These are phyloP conservation scores for Ficedula albicollis DNA, from an alignment of 2,797 vertebrate species.

Conservation along the genomic window DNA sequence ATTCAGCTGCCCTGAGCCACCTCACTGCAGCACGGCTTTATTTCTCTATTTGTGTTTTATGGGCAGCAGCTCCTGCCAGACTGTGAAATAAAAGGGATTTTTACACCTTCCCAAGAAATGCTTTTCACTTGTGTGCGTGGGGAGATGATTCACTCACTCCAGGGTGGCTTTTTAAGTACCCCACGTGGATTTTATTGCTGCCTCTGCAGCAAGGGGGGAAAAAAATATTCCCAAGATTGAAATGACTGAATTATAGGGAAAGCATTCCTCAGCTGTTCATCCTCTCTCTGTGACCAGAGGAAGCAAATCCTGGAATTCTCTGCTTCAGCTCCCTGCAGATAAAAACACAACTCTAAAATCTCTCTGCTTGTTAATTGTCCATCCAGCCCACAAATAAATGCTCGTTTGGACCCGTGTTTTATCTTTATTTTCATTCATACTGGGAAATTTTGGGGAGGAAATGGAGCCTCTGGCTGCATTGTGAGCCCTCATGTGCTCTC, in stretches of 20 bases:
- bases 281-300: neutral
- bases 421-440: neutral
- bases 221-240: neutral
- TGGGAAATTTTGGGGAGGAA: neutral
- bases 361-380: neutral
- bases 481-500: neutral
- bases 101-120: neutral
- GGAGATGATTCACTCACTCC: neutral
- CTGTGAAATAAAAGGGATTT: neutral
- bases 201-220: neutral
- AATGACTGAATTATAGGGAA: neutral
- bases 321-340: neutral
- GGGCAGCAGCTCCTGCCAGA: neutral
- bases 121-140: rapidly evolving
- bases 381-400: neutral
- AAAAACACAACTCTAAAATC: neutral
- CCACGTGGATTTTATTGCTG: neutral
- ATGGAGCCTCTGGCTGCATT: neutral
- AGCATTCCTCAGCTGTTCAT: neutral
- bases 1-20: neutral
- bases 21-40: conserved; percentile 12
- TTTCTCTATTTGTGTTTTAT: neutral
- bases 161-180: neutral
- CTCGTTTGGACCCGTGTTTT: neutral
- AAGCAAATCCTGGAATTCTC: neutral